Percentiles rank a stretch among this genome's conserved stretches.
phyloP scores from a whole-genome alignment of 2,888 invertebrate genomes.

The Himalopsyche anomala region DNA sequence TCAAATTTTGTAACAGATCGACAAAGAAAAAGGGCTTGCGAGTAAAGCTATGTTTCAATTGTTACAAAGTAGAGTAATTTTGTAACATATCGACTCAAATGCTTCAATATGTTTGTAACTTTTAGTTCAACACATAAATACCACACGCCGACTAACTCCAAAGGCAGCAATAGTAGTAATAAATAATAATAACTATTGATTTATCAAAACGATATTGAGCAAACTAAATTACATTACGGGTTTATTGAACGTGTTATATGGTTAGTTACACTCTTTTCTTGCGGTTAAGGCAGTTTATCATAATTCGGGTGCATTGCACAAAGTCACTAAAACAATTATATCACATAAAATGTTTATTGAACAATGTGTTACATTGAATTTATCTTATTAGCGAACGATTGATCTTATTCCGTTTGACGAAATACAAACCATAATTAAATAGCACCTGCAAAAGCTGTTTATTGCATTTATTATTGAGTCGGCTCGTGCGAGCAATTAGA shows the following conservation, averaged over 20 bases:
- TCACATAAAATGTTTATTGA: slow-evolving; percentile 4
- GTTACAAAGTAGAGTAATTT: neutral
- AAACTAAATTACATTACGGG: slow-evolving; percentile 13
- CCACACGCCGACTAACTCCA: neutral
- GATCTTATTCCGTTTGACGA: slow-evolving; percentile 2
- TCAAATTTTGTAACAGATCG: no score
- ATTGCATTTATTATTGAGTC: neutral
- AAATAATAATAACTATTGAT: slow-evolving; percentile 34
- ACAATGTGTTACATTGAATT: neutral
- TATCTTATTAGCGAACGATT: neutral
- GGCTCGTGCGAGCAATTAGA: no score
- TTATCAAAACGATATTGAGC: slow-evolving; percentile 17
- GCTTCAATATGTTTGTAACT: neutral
- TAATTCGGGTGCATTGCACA: slow-evolving; percentile 8
- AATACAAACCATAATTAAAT: slow-evolving; percentile 7
- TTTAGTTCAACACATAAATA: slow-evolving; percentile 9
- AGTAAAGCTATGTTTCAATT: neutral
- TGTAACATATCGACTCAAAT: slow-evolving; percentile 1
- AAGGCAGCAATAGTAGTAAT: neutral
- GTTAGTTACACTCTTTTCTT: slow-evolving; percentile 11
- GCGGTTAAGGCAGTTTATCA: slow-evolving; percentile 7
- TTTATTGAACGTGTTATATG: slow-evolving; percentile 24
- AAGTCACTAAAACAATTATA: slow-evolving; percentile 31
- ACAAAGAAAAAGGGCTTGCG: neutral
- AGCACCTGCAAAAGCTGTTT: slow-evolving; percentile 26